Evolutionary conservation across 2,888 invertebrate species (phyloP), one percentile per base, ranked within the genome.

Genomic region (Bursaphelenchus okinawaensis): DNA sequence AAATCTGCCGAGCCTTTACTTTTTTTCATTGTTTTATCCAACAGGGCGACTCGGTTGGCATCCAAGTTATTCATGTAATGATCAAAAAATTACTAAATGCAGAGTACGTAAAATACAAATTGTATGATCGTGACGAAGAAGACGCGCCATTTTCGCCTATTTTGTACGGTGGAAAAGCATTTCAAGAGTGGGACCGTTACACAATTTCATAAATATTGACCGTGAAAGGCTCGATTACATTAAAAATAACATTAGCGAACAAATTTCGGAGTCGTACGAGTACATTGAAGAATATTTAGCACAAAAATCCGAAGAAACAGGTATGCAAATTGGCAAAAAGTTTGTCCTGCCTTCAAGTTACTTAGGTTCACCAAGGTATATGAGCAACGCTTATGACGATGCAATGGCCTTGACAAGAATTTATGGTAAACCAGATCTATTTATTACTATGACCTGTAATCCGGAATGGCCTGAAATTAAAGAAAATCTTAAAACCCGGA

Each of bases 371-470:
- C 58, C 60, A 57, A 24, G 58, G 12, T 57, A 52, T 16, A 57
- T 57, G 58, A 12, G 19, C 16, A 16, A 60, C 16, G 65, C 16
- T 12, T 65, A 58, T 29, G 69, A 78, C 60, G 75, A 80, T 69
- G 73, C 74, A 7, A 69, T 78, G 69, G 59, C 74, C 28, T 64
- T 72, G 40, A 72, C 75, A 22, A 62, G 73, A 7, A 51, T 63
- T 19, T 75, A 63, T 61, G 76, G 76, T 20, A 60, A 64, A 19
- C 76, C 77, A 8, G 68, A 73, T 67, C 55, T 81, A 4, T 82
- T 80, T 63, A 74, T 67, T 70, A 83, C 73, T 68, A 75, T 67
- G 82, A 84, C 71, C 66, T 84, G 52, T 73, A 80, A 81, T 66
- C 76, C 81, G 12, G 59, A 65, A 4, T 81, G 78, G 75, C 28